Evolutionary conservation across 2,113 vertebrate genomes (phyloP), one percentile per base, ranked within the genome.

Genomic region (Albula goreensis): DNA sequence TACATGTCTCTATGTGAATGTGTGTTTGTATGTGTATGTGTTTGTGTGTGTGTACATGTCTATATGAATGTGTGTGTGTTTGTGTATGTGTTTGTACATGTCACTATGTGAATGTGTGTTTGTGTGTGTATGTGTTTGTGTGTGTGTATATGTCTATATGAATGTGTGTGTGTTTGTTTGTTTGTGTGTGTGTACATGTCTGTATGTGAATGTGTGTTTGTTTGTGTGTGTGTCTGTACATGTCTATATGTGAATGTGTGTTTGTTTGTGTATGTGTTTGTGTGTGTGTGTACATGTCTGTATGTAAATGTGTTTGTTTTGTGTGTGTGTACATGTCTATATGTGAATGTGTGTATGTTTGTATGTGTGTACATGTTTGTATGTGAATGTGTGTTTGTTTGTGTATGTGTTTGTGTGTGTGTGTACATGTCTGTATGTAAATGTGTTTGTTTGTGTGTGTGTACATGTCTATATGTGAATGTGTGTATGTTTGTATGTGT

Each of bases 111-210:
- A 56, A 17, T 49, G 17, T 80, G 2, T 84, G 15, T 86, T 25
- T 13, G 48, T 81, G 41, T 77, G 1, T 89, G 74, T 86, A 12
- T n/a, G n/a, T n/a, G n/a, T n/a, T n/a, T 57, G 13, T 85, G 52
- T 85, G 48, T 85, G 50, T 78, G 4, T 84, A 49, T 22, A 4
- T 77, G 17, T 81, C 17, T 52, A 5, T 82, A 49, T 52, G 50
- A 53, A 2, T 13, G 0, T 85, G 51, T 57, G 4, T 78, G 9
- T 25, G 51, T 86, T 41, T 87, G 48, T 51, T 9, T 78, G 50
- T 41, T 0, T 78, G 25, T 80, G 5, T 57, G 15, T 60, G 31
- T 57, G 74, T 11, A 9, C 66, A 31, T 13, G 56, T 41, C 11
- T 10, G n/a, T 41, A 25, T 31, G 56, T 74, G 25, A 56, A 17